Percentiles rank a stretch among this genome's conserved stretches.
phyloP scores from a whole-genome alignment of 1,140 invertebrate species.

The Solen grandis region DNA sequence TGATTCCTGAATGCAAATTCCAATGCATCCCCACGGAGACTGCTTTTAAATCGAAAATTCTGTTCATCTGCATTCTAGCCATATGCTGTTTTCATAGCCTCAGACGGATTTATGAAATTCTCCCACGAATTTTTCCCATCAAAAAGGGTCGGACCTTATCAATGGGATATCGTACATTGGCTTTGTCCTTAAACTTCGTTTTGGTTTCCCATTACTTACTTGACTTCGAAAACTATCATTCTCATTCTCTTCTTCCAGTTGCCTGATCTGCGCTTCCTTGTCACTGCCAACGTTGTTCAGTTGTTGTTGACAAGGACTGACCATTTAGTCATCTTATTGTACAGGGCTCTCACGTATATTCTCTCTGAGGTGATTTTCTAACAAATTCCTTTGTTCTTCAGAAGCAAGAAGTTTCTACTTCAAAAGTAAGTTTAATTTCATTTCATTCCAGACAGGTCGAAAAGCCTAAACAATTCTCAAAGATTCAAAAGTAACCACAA shows the following conservation, averaged over 20 bases:
- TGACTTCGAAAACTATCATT: no score
- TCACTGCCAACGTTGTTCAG: background rate
- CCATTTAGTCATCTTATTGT: background rate
- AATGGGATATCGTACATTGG: background rate
- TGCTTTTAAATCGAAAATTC: no score
- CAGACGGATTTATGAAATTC: background rate
- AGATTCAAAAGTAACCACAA: no score
- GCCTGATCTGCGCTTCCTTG: background rate
- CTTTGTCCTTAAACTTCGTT: background rate
- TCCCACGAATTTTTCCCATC: conserved; percentile 1
- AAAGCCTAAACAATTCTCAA: no score
- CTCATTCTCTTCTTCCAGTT: no score
- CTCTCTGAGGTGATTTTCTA: no score
- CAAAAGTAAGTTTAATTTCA: background rate
- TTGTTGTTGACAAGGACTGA: background rate
- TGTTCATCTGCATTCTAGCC: background rate
- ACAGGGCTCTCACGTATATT: no score
- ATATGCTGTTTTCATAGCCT: background rate
- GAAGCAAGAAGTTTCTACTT: background rate
- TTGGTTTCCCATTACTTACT: no score
- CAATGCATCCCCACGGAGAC: no score
- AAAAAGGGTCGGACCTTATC: background rate
- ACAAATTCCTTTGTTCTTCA: background rate
- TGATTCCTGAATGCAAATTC: no score
- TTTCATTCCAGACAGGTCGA: no score